A percentile compares a stretch with the other conserved stretches of the same genome.
Conservation (phyloP, 2,797 vertebrate species). For the Percopsis omiscomaycus region DNA sequence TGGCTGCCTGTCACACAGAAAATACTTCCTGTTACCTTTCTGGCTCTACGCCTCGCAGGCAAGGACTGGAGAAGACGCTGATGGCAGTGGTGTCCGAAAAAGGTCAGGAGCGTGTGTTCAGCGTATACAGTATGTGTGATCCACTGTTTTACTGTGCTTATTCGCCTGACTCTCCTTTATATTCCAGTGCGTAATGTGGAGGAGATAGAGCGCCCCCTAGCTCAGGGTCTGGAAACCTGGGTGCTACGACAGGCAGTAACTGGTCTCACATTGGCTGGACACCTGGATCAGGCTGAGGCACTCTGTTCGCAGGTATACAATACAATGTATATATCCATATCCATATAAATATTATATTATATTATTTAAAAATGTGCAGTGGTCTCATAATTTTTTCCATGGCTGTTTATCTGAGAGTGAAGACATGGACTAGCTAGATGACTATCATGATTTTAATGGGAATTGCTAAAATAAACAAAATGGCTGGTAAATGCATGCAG, state of each 20-base stretch:
- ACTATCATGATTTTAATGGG: no score
- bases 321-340: slow-evolving; percentile 7
- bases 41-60: slow-evolving; percentile 70
- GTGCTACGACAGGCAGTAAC: slow-evolving; percentile 87
- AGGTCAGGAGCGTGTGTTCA: slow-evolving; percentile 72
- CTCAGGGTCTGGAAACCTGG: slow-evolving; percentile 85
- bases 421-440: no score
- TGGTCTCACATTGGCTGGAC: slow-evolving; percentile 82
- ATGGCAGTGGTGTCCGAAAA: slow-evolving; percentile 88
- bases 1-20: slow-evolving; percentile 93
- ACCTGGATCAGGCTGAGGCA: slow-evolving; percentile 85
- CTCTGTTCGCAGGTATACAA: slow-evolving; percentile 88
- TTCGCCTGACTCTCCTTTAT: slow-evolving; percentile 15
- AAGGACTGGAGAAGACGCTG: slow-evolving; percentile 77
- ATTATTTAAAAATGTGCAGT: no score
- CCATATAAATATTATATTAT: background rate
- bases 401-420: no score
- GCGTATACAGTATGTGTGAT: slow-evolving; percentile 9
- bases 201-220: slow-evolving; percentile 74
- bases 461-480: no score
- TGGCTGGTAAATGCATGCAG: no score
- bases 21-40: slow-evolving; percentile 80
- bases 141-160: background rate
- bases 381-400: no score
- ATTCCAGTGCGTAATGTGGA: slow-evolving; percentile 78